Conservation (phyloP, 2,888 invertebrate species). For the Pogonocherus hispidulus region DNA sequence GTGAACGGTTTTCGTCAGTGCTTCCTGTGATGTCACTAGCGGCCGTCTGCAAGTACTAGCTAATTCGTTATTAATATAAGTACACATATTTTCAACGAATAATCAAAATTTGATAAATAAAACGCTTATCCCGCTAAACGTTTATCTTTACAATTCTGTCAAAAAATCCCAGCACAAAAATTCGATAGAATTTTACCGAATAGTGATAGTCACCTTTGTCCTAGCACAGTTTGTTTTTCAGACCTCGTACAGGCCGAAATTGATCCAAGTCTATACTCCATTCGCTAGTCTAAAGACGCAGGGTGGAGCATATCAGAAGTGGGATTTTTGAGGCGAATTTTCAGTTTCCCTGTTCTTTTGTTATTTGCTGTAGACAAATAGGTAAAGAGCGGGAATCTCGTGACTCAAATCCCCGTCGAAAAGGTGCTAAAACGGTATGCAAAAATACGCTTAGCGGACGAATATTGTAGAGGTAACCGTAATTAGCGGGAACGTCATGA, state of each 20-base stretch:
- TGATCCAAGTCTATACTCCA: too few species aligned
- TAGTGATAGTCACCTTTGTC: conserved; percentile 1
- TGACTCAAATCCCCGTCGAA: background rate
- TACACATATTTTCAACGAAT: conserved; percentile 58
- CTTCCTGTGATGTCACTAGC: conserved; percentile 27
- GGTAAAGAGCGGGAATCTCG: background rate
- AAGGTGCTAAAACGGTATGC: conserved; percentile 3
- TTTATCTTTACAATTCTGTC: conserved; percentile 47
- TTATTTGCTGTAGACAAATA: conserved; percentile 13
- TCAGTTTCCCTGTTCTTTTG: conserved; percentile 6
- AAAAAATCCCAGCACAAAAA: background rate
- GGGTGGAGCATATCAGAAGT: background rate
- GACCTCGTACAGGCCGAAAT: too few species aligned
- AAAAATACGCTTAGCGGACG: conserved; percentile 41
- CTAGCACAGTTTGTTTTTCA: background rate
- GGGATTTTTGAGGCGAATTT: background rate
- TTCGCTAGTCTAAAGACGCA: too few species aligned
- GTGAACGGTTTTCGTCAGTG: too few species aligned
- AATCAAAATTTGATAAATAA: conserved; percentile 58
- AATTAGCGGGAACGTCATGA: conserved; percentile 36
- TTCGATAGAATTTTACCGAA: background rate
- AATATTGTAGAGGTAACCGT: conserved; percentile 43
- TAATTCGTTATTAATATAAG: conserved; percentile 53
- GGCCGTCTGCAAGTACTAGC: conserved; percentile 46
- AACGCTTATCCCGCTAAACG: conserved; percentile 52